Conservation (phyloP, 2,888 invertebrate species). For the Drosophila paranaensis region DNA sequence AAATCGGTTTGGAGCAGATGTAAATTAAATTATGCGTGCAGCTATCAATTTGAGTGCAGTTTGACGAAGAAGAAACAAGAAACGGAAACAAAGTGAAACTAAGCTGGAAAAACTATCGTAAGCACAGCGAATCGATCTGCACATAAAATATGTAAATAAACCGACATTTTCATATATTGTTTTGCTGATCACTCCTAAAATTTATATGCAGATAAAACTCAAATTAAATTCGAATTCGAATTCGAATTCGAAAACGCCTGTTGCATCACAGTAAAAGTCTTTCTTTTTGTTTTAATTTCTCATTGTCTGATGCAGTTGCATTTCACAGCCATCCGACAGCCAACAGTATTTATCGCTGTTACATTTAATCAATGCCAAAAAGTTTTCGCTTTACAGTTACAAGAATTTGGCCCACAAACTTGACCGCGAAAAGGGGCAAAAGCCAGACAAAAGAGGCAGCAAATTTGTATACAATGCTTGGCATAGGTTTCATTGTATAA, state of each 20-base stretch:
- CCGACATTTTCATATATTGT: conserved; percentile 24
- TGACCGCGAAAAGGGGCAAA: conserved; percentile 2
- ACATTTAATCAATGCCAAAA: conserved; percentile 53
- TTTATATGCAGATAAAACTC: conserved; percentile 38
- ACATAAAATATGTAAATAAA: conserved; percentile 29
- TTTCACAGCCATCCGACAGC: background rate
- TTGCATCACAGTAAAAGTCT: conserved; percentile 51
- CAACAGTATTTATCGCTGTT: background rate
- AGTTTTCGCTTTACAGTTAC: conserved; percentile 72
- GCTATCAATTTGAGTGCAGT: conserved; percentile 40
- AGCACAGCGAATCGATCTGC: conserved; percentile 4
- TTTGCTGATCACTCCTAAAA: conserved; percentile 15
- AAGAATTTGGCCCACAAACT: conserved; percentile 22
- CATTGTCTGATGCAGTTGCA: conserved; percentile 23
- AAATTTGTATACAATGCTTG: conserved; percentile 18
- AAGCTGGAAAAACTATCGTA: conserved; percentile 56
- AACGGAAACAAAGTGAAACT: conserved; percentile 55
- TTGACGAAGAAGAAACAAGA: conserved; percentile 6
- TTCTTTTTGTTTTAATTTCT: conserved; percentile 35
- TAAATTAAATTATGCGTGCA: conserved; percentile 40
- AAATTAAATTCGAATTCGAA: conserved; percentile 17
- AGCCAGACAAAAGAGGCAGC: conserved; percentile 40
- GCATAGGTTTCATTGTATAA: conserved; percentile 50
- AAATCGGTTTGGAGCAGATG: conserved; percentile 26
- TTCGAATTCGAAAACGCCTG: background rate